Percentiles rank a stretch among this genome's conserved stretches.
Conservation (phyloP, 1,140 invertebrate genomes). For the Drosophila micromelanica region DNA sequence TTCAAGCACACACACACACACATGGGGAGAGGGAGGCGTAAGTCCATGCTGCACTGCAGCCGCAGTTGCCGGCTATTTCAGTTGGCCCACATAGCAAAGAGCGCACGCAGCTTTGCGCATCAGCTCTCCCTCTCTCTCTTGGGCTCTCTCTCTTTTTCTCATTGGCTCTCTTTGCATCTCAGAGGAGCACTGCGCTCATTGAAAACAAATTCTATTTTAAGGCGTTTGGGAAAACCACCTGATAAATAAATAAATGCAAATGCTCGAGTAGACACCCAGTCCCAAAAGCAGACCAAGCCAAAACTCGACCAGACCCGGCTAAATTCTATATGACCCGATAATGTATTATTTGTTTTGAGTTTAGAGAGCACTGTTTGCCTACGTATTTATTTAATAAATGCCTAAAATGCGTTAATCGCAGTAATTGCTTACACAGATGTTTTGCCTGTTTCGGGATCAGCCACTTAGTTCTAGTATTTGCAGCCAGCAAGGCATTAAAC, state of each 20-base stretch:
- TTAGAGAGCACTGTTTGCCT: slow-evolving; percentile 8
- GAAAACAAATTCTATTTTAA: slow-evolving; percentile 76
- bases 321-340: neutral
- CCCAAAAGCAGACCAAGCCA: slow-evolving; percentile 9
- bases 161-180: neutral
- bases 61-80: slow-evolving; percentile 64
- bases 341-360: slow-evolving; percentile 54
- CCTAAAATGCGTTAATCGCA: slow-evolving; percentile 30
- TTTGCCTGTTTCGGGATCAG: neutral
- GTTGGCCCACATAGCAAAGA: slow-evolving; percentile 67
- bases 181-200: slow-evolving; percentile 45
- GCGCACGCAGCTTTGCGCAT: slow-evolving; percentile 13
- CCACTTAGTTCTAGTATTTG: slow-evolving; percentile 2
- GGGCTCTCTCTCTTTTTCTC: neutral
- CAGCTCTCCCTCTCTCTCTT: neutral
- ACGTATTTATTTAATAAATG: slow-evolving; percentile 49
- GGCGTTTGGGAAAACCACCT: slow-evolving; percentile 79
- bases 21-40: slow-evolving; percentile 7
- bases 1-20: slow-evolving; percentile 36
- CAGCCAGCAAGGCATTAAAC: slow-evolving; percentile 28
- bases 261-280: slow-evolving; percentile 36
- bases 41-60: slow-evolving; percentile 36
- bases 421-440: slow-evolving; percentile 14
- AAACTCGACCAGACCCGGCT: slow-evolving; percentile 7
- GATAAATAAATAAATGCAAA: slow-evolving; percentile 64